These are phyloP conservation scores for Lomographa bimaculata DNA, from an alignment of 2,888 invertebrate species.

Conservation along the genomic window DNA sequence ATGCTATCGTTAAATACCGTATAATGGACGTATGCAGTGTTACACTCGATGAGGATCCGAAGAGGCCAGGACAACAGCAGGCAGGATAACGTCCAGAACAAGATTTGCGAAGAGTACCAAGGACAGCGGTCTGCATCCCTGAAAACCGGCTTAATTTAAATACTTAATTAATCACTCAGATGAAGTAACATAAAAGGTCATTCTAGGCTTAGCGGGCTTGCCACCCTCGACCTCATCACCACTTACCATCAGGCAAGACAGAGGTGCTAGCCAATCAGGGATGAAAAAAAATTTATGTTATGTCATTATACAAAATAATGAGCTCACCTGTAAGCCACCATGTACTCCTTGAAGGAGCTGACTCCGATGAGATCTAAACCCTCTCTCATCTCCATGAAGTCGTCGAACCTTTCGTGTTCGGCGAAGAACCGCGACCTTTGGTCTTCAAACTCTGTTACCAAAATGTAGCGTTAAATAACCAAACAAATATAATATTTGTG, in stretches of 20 bases:
- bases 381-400: slow-evolving; percentile 93
- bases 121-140: slow-evolving; percentile 81
- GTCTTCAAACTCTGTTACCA: slow-evolving; percentile 88
- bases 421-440: slow-evolving; percentile 91
- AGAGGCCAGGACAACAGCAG: slow-evolving; percentile 93
- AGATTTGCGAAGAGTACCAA: slow-evolving; percentile 87
- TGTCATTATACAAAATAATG: not conserved
- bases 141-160: too few relatives aligned
- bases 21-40: slow-evolving; percentile 92
- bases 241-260: too few relatives aligned
- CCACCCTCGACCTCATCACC: too few relatives aligned
- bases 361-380: slow-evolving; percentile 89
- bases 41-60: slow-evolving; percentile 89
- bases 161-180: too few relatives aligned
- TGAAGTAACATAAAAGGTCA: too few relatives aligned
- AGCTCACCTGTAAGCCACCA: slow-evolving; percentile 78
- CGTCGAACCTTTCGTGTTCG: slow-evolving; percentile 91
- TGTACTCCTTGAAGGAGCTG: slow-evolving; percentile 81
- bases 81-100: slow-evolving; percentile 90
- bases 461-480: slow-evolving; percentile 1
- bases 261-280: not conserved
- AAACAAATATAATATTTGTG: too few relatives aligned
- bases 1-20: too few relatives aligned
- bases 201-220: too few relatives aligned
- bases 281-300: not conserved